Evolutionary conservation across 2,797 vertebrate species (phyloP), one percentile per base, ranked within the genome.

Genomic region (Eutrigla gurnardus): DNA sequence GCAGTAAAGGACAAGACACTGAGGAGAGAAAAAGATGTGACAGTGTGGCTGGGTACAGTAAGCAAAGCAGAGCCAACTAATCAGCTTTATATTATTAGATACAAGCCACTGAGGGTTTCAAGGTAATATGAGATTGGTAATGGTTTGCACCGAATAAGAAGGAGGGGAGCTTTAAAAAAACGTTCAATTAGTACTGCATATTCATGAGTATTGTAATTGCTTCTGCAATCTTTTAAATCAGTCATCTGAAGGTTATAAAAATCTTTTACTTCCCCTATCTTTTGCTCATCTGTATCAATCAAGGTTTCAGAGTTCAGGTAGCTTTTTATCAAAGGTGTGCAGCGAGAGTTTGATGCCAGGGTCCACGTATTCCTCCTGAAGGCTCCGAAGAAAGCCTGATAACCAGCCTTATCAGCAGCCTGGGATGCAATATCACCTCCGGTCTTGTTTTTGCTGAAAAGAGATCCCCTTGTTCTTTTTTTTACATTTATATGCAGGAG

Each of bases 311-410:
- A 81, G 82, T 85, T 85, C 61, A 88, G 81, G 75, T 82, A 68
- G 77, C 65, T 80, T 89, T 53, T 91, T 86, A 90, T 89, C 84
- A 88, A 85, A 88, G 71, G 70, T 85, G 82, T 79, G 75, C 64
- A 78, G 77, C 17, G 6, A 73, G 62, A 80, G 76, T 86, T 74
- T 85, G 82, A 86, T 83, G 81, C 65, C 55, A 71, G 32, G 65
- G 63, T 59, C 65, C 47, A 75, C 66, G 73, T 80, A 68, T 82
- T 75, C 60, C 65, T 75, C 72, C 50, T 18, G 77, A 68, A 81
- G 73, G 69, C 69, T 71, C 47, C 15, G 25, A 62, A 78, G 75
- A 72, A 25, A 77, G 65, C 66, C 68, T 77, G 88, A 91, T 89
- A 87, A 84, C 78, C 70, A 77, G 66, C 60, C 32, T 77, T 87